Evolutionary conservation across 2,888 invertebrate genomes (phyloP).

Genomic region (Heteromyza rotundicornis): DNA sequence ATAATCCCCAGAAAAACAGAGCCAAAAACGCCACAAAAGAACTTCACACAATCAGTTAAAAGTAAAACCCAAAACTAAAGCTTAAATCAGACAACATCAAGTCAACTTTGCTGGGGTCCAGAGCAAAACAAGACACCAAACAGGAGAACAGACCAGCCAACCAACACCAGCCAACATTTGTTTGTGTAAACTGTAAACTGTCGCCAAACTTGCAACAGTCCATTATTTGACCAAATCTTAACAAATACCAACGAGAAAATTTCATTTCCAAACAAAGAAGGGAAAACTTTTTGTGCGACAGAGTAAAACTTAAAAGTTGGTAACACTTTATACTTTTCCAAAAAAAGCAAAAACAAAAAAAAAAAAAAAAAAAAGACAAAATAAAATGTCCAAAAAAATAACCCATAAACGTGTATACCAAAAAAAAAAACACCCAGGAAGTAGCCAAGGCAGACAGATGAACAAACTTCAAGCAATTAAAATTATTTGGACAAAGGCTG

Average conservation of each 20-base stretch:
- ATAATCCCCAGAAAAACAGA: too few relatives aligned
- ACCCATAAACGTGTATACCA: too few relatives aligned
- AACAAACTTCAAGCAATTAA: slow-evolving; percentile 36
- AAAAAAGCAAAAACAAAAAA: slow-evolving; percentile 7
- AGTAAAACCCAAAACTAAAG: too few relatives aligned
- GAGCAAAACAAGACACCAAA: too few relatives aligned
- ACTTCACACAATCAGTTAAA: too few relatives aligned
- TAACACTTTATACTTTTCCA: slow-evolving; percentile 31
- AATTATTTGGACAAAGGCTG: slow-evolving; percentile 40
- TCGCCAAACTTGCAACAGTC: slow-evolving; percentile 38
- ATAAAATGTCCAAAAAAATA: slow-evolving; percentile 6
- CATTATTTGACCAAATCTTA: slow-evolving; percentile 40
- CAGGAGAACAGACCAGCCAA: too few relatives aligned
- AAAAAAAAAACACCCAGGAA: too few relatives aligned
- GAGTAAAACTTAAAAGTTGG: slow-evolving; percentile 20
- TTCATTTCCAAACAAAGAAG: neutral
- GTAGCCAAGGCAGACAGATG: slow-evolving; percentile 23
- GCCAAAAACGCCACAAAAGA: too few relatives aligned
- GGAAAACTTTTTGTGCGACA: neutral
- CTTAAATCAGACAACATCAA: too few relatives aligned
- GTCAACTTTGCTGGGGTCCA: too few relatives aligned
- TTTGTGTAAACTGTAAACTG: too few relatives aligned
- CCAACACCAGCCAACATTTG: too few relatives aligned
- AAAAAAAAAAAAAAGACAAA: slow-evolving; percentile 22
- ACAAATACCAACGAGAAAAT: slow-evolving; percentile 13